These are phyloP conservation scores for Xenus cinereus DNA, from an alignment of 2,113 vertebrate genomes.

Conservation along the genomic window DNA sequence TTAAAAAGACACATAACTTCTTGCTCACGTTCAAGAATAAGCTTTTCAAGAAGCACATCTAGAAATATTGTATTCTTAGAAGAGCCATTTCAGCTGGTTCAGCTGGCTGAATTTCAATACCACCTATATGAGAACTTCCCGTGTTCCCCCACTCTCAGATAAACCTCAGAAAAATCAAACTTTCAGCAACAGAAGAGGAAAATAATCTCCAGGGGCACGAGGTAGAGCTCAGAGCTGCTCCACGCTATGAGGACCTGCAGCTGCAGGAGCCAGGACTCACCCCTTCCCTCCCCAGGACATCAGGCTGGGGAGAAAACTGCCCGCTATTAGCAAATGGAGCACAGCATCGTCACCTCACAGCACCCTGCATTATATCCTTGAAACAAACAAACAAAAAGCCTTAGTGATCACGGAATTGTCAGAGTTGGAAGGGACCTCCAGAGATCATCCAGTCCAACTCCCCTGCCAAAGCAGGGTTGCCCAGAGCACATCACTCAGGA, in stretches of 20 bases:
- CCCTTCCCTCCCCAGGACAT: background rate
- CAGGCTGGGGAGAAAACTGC: background rate
- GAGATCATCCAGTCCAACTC: too few relatives aligned
- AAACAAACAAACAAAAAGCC: too few relatives aligned
- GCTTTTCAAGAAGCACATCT: background rate
- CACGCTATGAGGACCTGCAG: fast-evolving
- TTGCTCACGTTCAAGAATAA: background rate
- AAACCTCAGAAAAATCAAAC: background rate
- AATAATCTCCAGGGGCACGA: background rate
- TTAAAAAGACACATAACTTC: background rate
- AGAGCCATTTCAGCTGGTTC: background rate
- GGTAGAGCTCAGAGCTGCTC: background rate
- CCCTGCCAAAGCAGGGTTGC: too few relatives aligned
- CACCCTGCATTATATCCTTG: background rate
- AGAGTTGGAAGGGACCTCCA: too few relatives aligned
- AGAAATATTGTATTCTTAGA: background rate
- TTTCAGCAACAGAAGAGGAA: background rate
- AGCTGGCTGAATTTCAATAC: background rate
- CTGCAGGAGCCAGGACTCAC: background rate
- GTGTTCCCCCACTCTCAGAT: background rate
- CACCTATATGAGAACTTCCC: background rate
- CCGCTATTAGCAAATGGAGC: background rate
- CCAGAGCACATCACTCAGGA: too few relatives aligned
- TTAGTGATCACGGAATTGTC: too few relatives aligned
- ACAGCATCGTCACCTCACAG: fast-evolving